Conservation (phyloP, 2,113 vertebrate genomes). For the Arenaria interpres region DNA sequence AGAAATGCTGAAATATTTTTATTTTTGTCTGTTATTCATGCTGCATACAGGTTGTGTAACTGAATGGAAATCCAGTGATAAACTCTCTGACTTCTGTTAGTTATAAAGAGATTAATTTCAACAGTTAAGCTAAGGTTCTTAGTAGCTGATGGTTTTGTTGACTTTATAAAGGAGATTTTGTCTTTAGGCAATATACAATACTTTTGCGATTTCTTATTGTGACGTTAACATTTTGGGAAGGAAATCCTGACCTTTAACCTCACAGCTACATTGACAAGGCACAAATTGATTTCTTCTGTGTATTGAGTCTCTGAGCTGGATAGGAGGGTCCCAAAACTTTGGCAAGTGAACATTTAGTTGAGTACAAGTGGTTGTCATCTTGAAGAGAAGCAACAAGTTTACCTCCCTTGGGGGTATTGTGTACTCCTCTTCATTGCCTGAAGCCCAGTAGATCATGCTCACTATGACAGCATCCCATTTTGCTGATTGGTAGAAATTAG, state of each 20-base stretch:
- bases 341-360: background rate
- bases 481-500: background rate
- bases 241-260: background rate
- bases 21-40: background rate
- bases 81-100: background rate
- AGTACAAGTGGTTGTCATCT: background rate
- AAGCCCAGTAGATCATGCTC: background rate
- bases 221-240: background rate
- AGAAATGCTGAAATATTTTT: slow-evolving; percentile 2
- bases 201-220: background rate
- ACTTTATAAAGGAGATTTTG: background rate
- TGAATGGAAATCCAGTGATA: background rate
- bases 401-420: background rate
- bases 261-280: background rate
- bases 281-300: background rate
- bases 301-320: background rate
- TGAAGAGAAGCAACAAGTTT: background rate
- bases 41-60: background rate
- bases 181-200: background rate
- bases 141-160: background rate
- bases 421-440: background rate
- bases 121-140: background rate
- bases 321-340: background rate
- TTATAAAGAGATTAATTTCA: background rate
- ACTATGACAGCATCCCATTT: background rate